Evolutionary conservation across 2,888 invertebrate genomes (phyloP), one percentile per base, ranked within the genome.

Genomic region (Unio pictorum): DNA sequence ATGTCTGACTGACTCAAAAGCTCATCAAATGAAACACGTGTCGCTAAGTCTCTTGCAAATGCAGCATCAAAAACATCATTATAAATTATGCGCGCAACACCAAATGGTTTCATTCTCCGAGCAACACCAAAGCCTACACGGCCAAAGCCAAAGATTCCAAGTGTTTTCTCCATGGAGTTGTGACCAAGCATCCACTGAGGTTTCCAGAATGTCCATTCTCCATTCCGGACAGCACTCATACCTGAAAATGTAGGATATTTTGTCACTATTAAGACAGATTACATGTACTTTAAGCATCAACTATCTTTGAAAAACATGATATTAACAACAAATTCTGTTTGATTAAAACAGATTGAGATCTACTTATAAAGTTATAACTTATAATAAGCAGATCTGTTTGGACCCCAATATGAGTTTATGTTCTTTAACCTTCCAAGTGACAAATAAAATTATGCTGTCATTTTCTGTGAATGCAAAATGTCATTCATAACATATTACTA

Each of bases 111-210:
- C 18, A 97, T 91, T 70, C 95, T 92, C 79, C 93, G 92, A 0
- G 95, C 95, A 20, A 97, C 94, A 75, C 95, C 95, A 83, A 93
- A 93, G 11, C 87, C 89, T 17, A 91, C 90, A 20, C 90, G 83
- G 5, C 90, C 90, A 66, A 90, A 79, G 7, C 91, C 91, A 23
- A 90, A 80, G 67, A 91, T 85, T 30, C 90, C 90, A 0, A 97
- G 94, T 0, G 94, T 95, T 5, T 95, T 93, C 28, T 93, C 93
- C 18, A 92, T 92, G 1, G 98, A 90, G 0, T 95, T 94, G n/a
- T 93, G 94, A 0, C 98, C 98, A 73, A 95, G 95, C 94, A 97
- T 94, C 95, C 95, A 97, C 76, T 94, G 92, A 0, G 97, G 97
- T 0, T 95, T 93, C 96, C 97, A 97, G 0, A 95, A 92, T 34